Evolutionary conservation across 2,797 vertebrate species (phyloP), one percentile per base, ranked within the genome.

Genomic region (Gadopsis marmoratus): DNA sequence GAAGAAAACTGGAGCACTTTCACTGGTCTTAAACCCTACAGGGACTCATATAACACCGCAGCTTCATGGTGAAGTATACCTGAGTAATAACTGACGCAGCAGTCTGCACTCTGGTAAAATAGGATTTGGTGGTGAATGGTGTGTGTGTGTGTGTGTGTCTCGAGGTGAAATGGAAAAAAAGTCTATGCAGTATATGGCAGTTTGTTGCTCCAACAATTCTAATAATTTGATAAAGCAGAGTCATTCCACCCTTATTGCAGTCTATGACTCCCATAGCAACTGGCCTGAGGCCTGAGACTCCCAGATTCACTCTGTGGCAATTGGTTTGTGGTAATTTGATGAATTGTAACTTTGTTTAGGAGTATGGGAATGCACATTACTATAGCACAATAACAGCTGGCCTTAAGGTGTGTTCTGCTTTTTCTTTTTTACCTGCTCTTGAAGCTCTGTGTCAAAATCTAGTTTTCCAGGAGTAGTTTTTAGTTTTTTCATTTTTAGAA

Each of bases 1-100:
- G 67, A 78, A 83, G 81, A 85, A 87, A 90, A 91, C 65, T 43
- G 58, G 71, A 81, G 75, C 31, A 68, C 68, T 86, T 86, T 86
- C 41, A 76, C 69, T 78, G 78, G 60, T 60, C 53, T 75, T 76
- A 79, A 84, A 81, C 29, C 67, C 79, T 50, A 58, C 13, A 51
- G 88, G 74, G 88, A 90, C 69, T 69, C 67, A 63, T 68, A 67
- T 82, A 85, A 74, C 60, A 81, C 53, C 43, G 26, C 21, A 33
- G 66, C 26, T 53, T 77, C 55, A 53, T 58, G 39, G 66, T 72
- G 54, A 87, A 74, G 69, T 59, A 66, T 64, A 80, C 45, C 56
- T 45, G 59, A 73, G 60, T 51, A 84, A 69, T 64, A 80, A 76
- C 85, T 81, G 82, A 87, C 54, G 6, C 79, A 85, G 77, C 74